These are phyloP conservation scores for Coregonus sp. DNA, from an alignment of 2,797 vertebrate species.

Conservation along the genomic window DNA sequence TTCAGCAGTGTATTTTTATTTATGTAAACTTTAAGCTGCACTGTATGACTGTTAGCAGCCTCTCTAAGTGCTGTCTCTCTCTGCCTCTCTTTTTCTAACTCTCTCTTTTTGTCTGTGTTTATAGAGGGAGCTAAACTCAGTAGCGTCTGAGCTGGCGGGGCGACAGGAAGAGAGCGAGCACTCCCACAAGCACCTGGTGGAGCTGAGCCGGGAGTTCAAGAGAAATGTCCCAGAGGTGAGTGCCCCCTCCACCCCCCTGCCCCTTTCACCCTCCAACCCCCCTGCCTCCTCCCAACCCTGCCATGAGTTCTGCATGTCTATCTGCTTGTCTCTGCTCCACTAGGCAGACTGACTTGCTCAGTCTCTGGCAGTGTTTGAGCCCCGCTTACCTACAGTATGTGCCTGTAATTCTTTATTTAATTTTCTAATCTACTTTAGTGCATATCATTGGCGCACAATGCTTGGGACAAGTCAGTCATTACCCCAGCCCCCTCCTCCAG, in stretches of 20 bases:
- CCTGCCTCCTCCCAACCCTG: conserved; percentile 24
- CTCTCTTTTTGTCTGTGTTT: conserved; percentile 47
- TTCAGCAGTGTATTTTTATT: conserved; percentile 81
- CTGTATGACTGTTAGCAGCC: conserved; percentile 69
- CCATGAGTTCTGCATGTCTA: conserved; percentile 30
- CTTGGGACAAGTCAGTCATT: conserved; percentile 21
- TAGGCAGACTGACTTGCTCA: conserved; percentile 27
- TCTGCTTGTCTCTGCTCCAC: conserved; percentile 38
- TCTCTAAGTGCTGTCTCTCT: conserved; percentile 60
- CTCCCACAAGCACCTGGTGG: conserved; percentile 93
- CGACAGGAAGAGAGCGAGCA: conserved; percentile 84
- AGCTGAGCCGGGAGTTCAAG: conserved; percentile 94
- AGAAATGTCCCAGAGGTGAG: conserved; percentile 95
- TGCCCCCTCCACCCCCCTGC: conserved; percentile 9
- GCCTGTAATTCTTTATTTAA: conserved; percentile 37
- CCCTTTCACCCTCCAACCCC: not conserved
- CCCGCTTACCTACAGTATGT: conserved; percentile 24
- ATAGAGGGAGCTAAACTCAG: conserved; percentile 89
- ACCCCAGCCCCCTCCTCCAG: conserved; percentile 6
- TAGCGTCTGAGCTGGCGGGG: conserved; percentile 83
- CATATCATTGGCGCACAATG: conserved; percentile 19
- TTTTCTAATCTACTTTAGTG: conserved; percentile 34
- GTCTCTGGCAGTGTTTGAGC: conserved; percentile 25
- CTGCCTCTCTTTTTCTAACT: conserved; percentile 27
- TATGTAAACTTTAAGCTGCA: conserved; percentile 74